Percentiles rank a stretch among this genome's conserved stretches.
Evolutionary conservation across 92 coral and sea anemone genomes (phyloP).

Genomic region (Parazoanthus atlanticus): DNA sequence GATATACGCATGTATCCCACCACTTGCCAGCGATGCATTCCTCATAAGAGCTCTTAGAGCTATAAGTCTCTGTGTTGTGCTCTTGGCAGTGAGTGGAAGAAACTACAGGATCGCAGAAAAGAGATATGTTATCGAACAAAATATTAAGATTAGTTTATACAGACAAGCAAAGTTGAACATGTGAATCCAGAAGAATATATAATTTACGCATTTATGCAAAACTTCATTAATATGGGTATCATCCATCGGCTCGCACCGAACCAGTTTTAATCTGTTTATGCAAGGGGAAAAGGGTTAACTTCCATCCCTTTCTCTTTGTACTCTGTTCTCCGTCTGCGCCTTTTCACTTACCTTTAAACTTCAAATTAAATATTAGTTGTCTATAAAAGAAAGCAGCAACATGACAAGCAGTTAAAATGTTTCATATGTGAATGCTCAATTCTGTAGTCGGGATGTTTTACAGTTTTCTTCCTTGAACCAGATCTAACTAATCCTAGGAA

Average conservation of each 20-base stretch:
- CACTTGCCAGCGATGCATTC: conserved; percentile 48
- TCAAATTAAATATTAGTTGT: background rate
- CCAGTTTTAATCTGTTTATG: no score
- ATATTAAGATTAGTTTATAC: background rate
- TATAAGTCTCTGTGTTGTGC: conserved; percentile 70
- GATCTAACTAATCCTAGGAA: no score
- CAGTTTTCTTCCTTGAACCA: background rate
- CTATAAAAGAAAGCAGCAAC: background rate
- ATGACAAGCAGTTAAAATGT: background rate
- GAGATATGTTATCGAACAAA: background rate
- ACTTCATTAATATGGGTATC: no score
- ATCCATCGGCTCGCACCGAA: no score
- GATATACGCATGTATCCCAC: conserved; percentile 81
- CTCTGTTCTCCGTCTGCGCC: background rate
- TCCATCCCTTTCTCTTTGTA: background rate
- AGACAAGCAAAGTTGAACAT: background rate
- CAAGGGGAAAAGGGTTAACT: no score
- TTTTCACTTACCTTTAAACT: background rate
- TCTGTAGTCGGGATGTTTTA: background rate
- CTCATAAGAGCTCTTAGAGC: conserved; percentile 73
- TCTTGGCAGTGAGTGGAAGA: conserved; percentile 73
- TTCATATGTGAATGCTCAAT: background rate
- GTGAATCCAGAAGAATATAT: no score
- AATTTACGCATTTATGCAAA: no score
- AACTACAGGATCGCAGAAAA: conserved; percentile 49